A percentile compares a stretch with the other conserved stretches of the same genome.
These are phyloP conservation scores for Arothron firmamentum DNA, from an alignment of 2,113 vertebrate species.

Conservation along the genomic window DNA sequence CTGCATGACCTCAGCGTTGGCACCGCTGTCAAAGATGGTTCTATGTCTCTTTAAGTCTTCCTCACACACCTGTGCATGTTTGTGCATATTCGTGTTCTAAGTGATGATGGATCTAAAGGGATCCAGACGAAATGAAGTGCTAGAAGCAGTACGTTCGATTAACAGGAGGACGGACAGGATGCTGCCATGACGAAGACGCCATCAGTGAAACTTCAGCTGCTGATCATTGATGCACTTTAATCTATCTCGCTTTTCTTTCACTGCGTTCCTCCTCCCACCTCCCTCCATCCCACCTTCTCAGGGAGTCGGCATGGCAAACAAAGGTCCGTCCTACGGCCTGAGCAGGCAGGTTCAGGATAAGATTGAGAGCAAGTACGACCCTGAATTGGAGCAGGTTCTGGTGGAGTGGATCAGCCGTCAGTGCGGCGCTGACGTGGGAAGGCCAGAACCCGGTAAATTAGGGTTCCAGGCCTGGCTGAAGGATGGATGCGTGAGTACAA, in stretches of 20 bases:
- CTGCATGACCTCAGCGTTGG: constrained; percentile 54
- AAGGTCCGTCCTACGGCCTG: constrained; percentile 92
- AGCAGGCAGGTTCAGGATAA: constrained; percentile 93
- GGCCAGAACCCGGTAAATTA: constrained; percentile 82
- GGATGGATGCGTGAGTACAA: constrained; percentile 87
- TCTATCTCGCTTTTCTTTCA: neutral
- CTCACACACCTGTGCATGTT: constrained; percentile 36
- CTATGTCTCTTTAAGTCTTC: neutral
- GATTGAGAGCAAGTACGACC: constrained; percentile 96
- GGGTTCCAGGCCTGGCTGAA: constrained; percentile 98
- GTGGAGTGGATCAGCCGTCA: constrained; percentile 90
- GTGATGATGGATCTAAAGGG: neutral
- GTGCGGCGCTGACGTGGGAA: constrained; percentile 79
- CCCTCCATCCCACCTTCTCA: constrained; percentile 11
- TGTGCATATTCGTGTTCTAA: constrained; percentile 7
- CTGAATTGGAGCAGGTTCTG: constrained; percentile 88
- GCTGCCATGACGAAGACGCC: neutral
- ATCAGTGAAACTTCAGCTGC: neutral
- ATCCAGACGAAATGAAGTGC: neutral
- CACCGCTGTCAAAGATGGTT: neutral
- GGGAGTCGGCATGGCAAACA: constrained; percentile 88
- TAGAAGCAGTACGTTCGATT: too few relatives aligned
- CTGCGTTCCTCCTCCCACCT: neutral
- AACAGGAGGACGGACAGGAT: neutral
- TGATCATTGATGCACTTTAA: neutral